Evolutionary conservation across 2,797 vertebrate species (phyloP).

Genomic region (Silurus aristotelis): DNA sequence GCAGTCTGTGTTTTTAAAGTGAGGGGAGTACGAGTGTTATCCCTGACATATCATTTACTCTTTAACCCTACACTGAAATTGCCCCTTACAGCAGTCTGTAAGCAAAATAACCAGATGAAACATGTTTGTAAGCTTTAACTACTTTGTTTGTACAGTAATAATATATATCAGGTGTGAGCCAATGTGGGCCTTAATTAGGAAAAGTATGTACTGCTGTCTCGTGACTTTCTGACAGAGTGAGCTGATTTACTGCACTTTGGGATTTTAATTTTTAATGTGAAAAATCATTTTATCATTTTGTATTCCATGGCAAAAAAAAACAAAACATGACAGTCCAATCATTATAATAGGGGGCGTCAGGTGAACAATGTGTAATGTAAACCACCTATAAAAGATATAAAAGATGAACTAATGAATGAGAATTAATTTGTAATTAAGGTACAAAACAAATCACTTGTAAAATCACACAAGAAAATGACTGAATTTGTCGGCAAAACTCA

Average conservation of each 20-base stretch:
- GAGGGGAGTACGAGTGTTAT: not conserved
- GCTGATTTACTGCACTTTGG: not conserved
- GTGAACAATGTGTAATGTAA: not conserved
- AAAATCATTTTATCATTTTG: no score
- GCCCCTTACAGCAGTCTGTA: not conserved
- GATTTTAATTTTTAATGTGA: not conserved
- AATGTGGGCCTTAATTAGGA: constrained; percentile 21
- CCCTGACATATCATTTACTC: not conserved
- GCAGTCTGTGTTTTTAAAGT: not conserved
- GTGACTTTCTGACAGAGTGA: not conserved
- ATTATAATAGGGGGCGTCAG: not conserved
- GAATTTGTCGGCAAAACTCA: no score
- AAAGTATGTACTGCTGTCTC: not conserved
- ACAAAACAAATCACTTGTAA: no score
- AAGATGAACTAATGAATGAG: no score
- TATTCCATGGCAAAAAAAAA: no score
- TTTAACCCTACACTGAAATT: not conserved
- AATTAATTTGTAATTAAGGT: no score
- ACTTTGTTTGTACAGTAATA: constrained; percentile 33
- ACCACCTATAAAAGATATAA: no score
- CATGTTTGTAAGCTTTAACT: constrained; percentile 29
- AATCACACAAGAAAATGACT: no score
- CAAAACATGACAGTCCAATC: not conserved
- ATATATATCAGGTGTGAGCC: constrained; percentile 13
- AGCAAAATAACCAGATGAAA: constrained; percentile 12